Conservation (phyloP, 2,797 vertebrate species). For the Lindbergichthys nudifrons region DNA sequence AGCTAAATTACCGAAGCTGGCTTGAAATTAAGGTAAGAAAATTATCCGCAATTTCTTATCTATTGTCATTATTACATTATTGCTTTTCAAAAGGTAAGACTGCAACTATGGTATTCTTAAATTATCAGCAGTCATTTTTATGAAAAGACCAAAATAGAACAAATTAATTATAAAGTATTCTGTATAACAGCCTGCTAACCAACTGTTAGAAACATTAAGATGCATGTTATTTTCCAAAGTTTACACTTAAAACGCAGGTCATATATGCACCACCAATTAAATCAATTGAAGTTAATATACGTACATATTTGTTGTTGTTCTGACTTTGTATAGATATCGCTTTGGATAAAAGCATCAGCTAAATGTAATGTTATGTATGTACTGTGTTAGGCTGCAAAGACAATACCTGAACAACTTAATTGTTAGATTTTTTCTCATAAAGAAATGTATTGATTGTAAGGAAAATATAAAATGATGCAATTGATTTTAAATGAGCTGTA, state of each 20-base stretch:
- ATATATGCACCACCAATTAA: no score
- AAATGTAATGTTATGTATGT: no score
- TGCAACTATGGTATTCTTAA: neutral
- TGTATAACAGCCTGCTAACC: no score
- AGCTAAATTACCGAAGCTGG: constrained; percentile 28
- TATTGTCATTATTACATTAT: neutral
- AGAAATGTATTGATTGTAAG: neutral
- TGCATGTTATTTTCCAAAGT: no score
- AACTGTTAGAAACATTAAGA: no score
- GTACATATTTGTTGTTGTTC: no score
- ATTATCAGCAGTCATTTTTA: neutral
- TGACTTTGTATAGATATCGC: no score
- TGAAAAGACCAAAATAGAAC: neutral
- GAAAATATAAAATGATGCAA: neutral
- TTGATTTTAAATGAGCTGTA: neutral
- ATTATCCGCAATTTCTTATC: neutral
- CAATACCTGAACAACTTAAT: neutral
- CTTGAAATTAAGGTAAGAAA: constrained; percentile 70
- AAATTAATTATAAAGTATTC: no score
- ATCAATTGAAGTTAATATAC: no score
- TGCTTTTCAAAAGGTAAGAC: neutral
- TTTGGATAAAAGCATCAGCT: no score
- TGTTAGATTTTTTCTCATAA: neutral
- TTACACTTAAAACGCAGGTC: no score
- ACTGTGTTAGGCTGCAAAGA: neutral